phyloP scores from a whole-genome alignment of 64 coral and sea anemone species.

The Pocillopora damicornis region DNA sequence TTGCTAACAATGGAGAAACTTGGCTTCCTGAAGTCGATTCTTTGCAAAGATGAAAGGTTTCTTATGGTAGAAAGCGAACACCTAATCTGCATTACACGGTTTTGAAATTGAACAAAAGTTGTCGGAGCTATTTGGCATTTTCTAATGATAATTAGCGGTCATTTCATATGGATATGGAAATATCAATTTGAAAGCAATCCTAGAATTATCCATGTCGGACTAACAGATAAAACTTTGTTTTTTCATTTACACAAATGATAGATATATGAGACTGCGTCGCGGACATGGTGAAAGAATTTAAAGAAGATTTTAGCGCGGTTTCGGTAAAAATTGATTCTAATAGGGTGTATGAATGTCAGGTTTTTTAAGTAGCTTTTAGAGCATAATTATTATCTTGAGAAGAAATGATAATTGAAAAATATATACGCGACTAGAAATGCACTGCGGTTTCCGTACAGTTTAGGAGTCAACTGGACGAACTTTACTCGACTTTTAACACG shows the following conservation, averaged over 20 bases:
- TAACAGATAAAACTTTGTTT: too few relatives aligned
- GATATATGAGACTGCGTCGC: too few relatives aligned
- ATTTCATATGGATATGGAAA: conserved; percentile 20
- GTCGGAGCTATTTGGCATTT: not conserved
- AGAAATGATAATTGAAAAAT: not conserved
- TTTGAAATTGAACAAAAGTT: conserved; percentile 30
- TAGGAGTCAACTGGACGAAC: not conserved
- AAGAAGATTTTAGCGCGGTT: not conserved
- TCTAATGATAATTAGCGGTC: not conserved
- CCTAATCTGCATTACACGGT: not conserved
- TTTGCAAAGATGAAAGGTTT: not conserved
- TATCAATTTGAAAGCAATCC: conserved; percentile 14
- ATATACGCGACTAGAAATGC: not conserved
- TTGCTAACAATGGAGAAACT: not conserved
- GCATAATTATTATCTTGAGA: not conserved
- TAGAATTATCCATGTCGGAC: not conserved
- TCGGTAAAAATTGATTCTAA: not conserved
- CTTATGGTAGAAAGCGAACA: not conserved
- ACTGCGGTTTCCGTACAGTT: not conserved
- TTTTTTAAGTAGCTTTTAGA: not conserved
- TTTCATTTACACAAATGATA: too few relatives aligned
- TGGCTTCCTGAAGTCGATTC: not conserved
- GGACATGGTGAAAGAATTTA: too few relatives aligned
- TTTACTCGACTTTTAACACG: not conserved
- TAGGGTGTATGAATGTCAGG: not conserved